A percentile compares a stretch with the other conserved stretches of the same genome.
Evolutionary conservation across 2,888 invertebrate species (phyloP).

Genomic region (Penaeus monodon): DNA sequence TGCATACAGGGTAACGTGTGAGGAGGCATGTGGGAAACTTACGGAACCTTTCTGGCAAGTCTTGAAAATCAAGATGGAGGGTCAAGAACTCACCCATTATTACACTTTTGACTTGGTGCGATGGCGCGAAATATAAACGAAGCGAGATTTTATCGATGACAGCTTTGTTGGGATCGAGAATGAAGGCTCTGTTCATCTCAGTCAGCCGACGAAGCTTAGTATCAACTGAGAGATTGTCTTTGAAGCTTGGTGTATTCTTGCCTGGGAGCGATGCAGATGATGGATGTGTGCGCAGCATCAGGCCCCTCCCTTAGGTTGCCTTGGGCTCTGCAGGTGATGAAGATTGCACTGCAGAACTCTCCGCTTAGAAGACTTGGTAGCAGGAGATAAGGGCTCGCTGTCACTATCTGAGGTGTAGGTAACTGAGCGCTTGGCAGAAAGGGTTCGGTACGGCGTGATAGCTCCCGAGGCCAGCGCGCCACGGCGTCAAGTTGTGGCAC

Average conservation of each 20-base stretch:
- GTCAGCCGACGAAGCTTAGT: conserved; percentile 2
- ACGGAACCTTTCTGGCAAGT: background rate
- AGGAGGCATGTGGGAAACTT: conserved; percentile 1
- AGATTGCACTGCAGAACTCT: too few species aligned
- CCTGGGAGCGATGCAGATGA: background rate
- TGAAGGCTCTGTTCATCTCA: background rate
- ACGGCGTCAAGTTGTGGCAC: background rate
- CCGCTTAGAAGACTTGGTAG: conserved; percentile 7
- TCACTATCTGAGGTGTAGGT: conserved; percentile 2
- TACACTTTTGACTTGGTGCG: background rate
- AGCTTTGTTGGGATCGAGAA: conserved; percentile 10
- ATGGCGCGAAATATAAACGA: background rate
- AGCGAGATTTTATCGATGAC: background rate
- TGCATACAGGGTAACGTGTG: background rate
- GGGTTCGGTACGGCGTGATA: background rate
- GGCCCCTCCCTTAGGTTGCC: background rate
- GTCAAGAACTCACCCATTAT: background rate
- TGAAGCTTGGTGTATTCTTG: background rate
- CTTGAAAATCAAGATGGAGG: background rate
- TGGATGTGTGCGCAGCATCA: background rate
- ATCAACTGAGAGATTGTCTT: conserved; percentile 11
- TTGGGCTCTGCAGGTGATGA: too few species aligned
- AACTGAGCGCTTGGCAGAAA: conserved; percentile 11
- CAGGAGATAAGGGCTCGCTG: background rate
- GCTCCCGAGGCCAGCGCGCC: background rate